Percentiles rank a stretch among this genome's conserved stretches.
These are phyloP conservation scores for Euclidia mi DNA, from an alignment of 2,888 invertebrate species.

Conservation along the genomic window DNA sequence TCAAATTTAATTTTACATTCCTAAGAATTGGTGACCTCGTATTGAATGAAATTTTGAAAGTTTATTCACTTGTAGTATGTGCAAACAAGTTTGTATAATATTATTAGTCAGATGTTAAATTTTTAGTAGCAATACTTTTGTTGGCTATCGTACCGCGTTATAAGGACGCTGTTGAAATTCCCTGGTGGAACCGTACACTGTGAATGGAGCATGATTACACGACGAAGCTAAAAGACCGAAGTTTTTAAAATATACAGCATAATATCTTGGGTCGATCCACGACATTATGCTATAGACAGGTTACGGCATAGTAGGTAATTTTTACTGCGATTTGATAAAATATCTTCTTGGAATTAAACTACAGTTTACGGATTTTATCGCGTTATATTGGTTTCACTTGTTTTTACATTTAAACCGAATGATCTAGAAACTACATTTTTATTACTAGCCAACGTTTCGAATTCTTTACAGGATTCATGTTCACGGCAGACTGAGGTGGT, in stretches of 20 bases:
- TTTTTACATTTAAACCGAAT: too few relatives aligned
- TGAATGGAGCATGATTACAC: constrained; percentile 65
- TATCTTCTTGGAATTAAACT: too few relatives aligned
- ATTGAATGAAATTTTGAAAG: constrained; percentile 4
- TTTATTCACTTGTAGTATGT: neutral
- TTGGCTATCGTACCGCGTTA: constrained; percentile 41
- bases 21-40: constrained; percentile 3
- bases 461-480: too few relatives aligned
- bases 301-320: too few relatives aligned
- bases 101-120: constrained; percentile 38
- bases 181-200: constrained; percentile 47
- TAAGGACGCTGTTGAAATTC: constrained; percentile 53
- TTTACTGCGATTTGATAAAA: too few relatives aligned
- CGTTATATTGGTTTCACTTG: too few relatives aligned
- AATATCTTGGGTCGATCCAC: constrained; percentile 45
- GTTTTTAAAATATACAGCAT: constrained; percentile 42
- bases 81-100: constrained; percentile 36
- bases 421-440: too few relatives aligned
- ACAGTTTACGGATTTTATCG: too few relatives aligned
- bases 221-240: constrained; percentile 37
- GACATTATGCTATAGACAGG: constrained; percentile 28
- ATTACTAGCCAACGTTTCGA: too few relatives aligned
- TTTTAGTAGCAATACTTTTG: constrained; percentile 43
- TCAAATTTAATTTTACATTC: constrained; percentile 3
- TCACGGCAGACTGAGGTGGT: too few relatives aligned